A percentile compares a stretch with the other conserved stretches of the same genome.
These are phyloP conservation scores for Cichladusa arquata DNA, from an alignment of 2,113 vertebrate genomes.

Conservation along the genomic window DNA sequence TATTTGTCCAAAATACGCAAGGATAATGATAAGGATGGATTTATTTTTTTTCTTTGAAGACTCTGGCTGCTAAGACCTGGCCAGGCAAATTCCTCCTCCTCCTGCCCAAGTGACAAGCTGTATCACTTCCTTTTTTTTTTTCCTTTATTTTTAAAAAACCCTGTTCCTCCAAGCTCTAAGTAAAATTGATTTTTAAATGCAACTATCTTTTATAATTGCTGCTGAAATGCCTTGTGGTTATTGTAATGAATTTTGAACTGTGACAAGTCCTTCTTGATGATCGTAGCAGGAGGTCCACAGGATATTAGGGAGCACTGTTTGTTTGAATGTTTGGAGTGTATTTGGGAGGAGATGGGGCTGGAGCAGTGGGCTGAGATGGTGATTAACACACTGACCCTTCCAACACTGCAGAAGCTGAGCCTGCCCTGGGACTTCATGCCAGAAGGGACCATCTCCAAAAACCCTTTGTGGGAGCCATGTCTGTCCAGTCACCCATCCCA, in stretches of 20 bases:
- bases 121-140: not conserved
- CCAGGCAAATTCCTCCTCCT: not conserved
- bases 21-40: not conserved
- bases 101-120: not conserved
- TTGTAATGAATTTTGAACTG: constrained; percentile 56
- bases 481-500: not conserved
- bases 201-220: constrained; percentile 67
- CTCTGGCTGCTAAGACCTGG: not conserved
- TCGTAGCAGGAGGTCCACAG: not conserved
- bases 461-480: not conserved
- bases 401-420: not conserved
- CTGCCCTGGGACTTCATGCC: not conserved
- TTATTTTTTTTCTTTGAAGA: not conserved
- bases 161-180: constrained; percentile 8
- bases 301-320: not conserved
- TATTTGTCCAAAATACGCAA: not conserved
- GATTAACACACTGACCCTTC: not conserved
- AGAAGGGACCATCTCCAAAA: accelerated
- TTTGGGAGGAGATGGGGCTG: not conserved
- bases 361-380: not conserved
- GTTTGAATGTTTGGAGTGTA: not conserved
- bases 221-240: constrained; percentile 61
- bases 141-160: not conserved
- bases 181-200: constrained; percentile 73
- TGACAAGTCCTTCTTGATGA: constrained; percentile 17